These are phyloP conservation scores for Drosophila kikkawai DNA, from an alignment of 1,140 invertebrate genomes.

Conservation along the genomic window DNA sequence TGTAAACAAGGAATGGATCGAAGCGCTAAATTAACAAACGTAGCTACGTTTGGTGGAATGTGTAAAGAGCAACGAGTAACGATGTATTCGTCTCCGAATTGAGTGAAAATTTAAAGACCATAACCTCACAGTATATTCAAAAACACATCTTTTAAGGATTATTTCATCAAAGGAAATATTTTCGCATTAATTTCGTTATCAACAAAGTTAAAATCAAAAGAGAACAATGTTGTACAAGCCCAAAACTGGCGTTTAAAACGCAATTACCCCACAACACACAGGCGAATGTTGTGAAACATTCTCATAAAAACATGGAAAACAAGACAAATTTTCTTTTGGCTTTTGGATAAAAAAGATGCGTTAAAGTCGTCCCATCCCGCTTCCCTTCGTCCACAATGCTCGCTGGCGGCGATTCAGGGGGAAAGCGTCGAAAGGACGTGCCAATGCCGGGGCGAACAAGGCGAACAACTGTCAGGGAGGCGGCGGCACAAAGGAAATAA, in stretches of 20 bases:
- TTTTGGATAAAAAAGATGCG: constrained; percentile 15
- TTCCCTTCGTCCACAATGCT: constrained; percentile 8
- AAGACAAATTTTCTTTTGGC: constrained; percentile 9
- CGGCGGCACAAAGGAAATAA: constrained; percentile 58
- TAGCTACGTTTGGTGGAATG: background rate
- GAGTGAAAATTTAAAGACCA: background rate
- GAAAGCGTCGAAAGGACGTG: constrained; percentile 55
- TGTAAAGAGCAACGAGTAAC: background rate
- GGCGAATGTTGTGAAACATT: constrained; percentile 9
- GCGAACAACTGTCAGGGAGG: constrained; percentile 49
- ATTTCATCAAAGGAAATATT: constrained; percentile 2
- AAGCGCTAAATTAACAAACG: background rate
- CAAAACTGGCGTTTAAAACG: constrained; percentile 11
- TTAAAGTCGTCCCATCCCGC: constrained; percentile 11
- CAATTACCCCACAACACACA: constrained; percentile 26
- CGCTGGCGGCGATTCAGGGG: constrained; percentile 11
- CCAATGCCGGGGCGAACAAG: constrained; percentile 48
- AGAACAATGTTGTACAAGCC: background rate
- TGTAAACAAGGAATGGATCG: background rate
- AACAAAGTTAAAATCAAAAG: constrained; percentile 1
- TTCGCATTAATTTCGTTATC: constrained; percentile 3
- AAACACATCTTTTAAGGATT: background rate
- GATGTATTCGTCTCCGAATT: background rate
- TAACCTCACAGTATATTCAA: background rate
- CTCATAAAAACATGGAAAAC: constrained; percentile 30